Base-by-base conservation (phyloP, 2,888 invertebrate species). In the Noctua comes region DNA sequence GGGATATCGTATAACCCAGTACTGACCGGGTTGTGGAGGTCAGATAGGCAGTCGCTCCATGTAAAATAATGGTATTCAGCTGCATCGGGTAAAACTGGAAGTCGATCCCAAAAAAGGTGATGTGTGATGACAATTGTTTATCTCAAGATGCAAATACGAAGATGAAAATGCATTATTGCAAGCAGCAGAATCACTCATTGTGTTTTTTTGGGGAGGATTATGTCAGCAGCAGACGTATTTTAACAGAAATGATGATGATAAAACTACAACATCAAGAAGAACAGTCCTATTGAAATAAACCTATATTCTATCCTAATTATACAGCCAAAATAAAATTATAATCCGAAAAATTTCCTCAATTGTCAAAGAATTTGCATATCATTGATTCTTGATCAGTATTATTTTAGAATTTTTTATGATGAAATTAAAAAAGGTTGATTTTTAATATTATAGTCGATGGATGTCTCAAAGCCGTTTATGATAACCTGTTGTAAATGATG, bases 361-460 rank as follows among this genome's bases (percentile, higher is more conserved):
- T 40, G 27, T n/a, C 66, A 48, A 76, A 76, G 46, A 27, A 65
- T 57, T 77, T 68, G 78, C 79, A 62, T 77, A 77, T 48, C 4
- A 40, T 68, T n/a, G n/a, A 51, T 27, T 78, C 48, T 51, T 68
- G n/a, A 31, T 79, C n/a, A 79, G n/a, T 48, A 48, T 59, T 27
- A 43, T 79, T 62, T 62, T 62, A 3, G 2, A 64, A 64, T 51
- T n/a, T 48, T 57, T 66, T 59, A 59, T 62, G 68, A 78, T 77
- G 51, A 18, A 21, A 36, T 40, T 7, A 46, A 77, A 78, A 78
- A 64, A 36, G 62, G 24, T 76, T 75, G 31, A n/a, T 64, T 31
- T 40, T 62, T 48, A n/a, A 48, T 59, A 43, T 43, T 62, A 43
- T 18, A 68, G 31, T 59, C 27, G 18, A 76, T 51, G 24, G 27